Evolutionary conservation across 2,888 invertebrate genomes (phyloP), one percentile per base, ranked within the genome.

Genomic region (Andricus curvator): DNA sequence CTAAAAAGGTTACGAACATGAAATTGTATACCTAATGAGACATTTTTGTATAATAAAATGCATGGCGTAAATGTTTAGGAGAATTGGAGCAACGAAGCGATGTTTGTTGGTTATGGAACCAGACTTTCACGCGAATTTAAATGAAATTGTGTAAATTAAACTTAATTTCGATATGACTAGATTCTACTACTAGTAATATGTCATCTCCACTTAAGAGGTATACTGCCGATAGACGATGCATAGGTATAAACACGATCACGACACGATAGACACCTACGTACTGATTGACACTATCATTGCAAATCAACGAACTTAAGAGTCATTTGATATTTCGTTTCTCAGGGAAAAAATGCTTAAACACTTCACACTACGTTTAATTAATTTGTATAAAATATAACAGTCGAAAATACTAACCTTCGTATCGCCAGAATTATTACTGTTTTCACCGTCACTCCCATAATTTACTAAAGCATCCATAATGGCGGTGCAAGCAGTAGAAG

Each of bases 401-500:
- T 2, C 11, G 20, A 33, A 20, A 9, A 25, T 48, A 33, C 85
- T 89, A 82, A 92, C 92, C 90, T 91, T 92, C 29, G 84, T 48
- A 68, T 92, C 91, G 80, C 90, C 88, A 29, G 92, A 92, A 88
- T 91, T 89, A 79, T 91, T 90, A 85, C 92, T 92, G 84, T 94
- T 94, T 83, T 96, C 96, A 88, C 96, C 97, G 88, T 97, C 97
- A 92, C 97, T 97, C 84, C 95, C 96, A 91, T 97, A 97, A 90
- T 95, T 96, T 83, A 96, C 94, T 82, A 97, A 93, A 70, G 96
- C 96, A 93, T 97, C 96, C 97, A 97, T 97, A 83, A 88, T 88
- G 88, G 51, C 51, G 51, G 20, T n/a, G 15, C 48, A 48, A 15
- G 17, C 17, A 13, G 48, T 48, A 15, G 4, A 48, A 15, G 17